Evolutionary conservation across 1,140 invertebrate genomes (phyloP).

Genomic region (Trichonephila clavata): DNA sequence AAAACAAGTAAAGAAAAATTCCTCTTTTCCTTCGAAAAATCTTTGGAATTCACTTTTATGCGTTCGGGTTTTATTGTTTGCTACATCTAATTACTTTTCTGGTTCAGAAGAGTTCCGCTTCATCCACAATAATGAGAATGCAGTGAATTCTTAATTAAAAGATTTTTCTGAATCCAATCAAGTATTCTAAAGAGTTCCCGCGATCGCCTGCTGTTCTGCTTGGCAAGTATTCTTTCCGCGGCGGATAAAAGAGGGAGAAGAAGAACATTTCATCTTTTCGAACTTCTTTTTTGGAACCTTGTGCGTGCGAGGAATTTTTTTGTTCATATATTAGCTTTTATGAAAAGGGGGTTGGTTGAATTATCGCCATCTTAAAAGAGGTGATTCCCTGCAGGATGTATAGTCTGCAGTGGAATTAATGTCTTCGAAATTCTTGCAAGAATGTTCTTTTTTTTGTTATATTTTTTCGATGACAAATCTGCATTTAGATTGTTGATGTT

Average conservation of each 20-base stretch:
- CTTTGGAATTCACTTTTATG: constrained; percentile 61
- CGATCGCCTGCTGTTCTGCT: constrained; percentile 25
- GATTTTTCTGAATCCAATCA: constrained; percentile 70
- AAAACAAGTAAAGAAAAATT: neutral
- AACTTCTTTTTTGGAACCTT: neutral
- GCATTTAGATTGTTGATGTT: no score
- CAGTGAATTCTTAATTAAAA: constrained; percentile 74
- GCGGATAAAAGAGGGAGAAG: neutral
- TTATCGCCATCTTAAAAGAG: neutral
- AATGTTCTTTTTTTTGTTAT: neutral
- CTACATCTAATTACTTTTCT: constrained; percentile 76
- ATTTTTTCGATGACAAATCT: neutral
- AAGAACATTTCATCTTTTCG: neutral
- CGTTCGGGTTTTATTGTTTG: constrained; percentile 64
- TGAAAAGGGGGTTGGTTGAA: neutral
- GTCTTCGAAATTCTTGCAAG: neutral
- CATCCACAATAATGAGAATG: constrained; percentile 71
- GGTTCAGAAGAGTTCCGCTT: neutral
- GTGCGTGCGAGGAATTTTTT: neutral
- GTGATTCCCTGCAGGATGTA: neutral
- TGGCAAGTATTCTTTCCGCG: neutral
- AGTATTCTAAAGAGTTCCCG: constrained; percentile 64
- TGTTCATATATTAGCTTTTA: neutral
- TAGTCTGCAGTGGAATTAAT: neutral
- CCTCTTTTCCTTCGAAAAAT: constrained; percentile 19